Conservation (phyloP, 1,140 invertebrate species). For the Ceratosolen fusciceps region DNA sequence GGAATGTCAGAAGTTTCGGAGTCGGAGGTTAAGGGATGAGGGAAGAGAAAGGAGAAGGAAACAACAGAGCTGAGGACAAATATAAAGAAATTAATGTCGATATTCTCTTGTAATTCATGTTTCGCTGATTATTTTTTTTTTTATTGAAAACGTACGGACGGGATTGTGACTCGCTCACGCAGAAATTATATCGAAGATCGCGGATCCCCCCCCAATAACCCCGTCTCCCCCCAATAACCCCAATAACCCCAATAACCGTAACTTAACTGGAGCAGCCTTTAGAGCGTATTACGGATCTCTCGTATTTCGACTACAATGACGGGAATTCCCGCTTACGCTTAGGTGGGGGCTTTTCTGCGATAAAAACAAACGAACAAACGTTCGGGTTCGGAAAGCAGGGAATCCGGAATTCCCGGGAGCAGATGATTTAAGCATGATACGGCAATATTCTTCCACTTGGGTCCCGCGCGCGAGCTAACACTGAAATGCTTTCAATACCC, state of each 20-base stretch:
- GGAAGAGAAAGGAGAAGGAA: not conserved
- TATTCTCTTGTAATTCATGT: not conserved
- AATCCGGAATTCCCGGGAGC: not conserved
- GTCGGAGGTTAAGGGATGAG: no score
- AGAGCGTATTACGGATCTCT: no score
- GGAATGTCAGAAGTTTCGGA: not conserved
- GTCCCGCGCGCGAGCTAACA: not conserved
- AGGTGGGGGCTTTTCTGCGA: not conserved
- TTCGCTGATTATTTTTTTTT: not conserved
- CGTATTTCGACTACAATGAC: conserved; percentile 1
- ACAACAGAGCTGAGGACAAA: not conserved
- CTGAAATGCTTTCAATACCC: no score
- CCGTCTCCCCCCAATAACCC: no score
- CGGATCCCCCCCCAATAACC: not conserved
- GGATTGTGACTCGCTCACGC: not conserved
- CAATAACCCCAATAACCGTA: no score
- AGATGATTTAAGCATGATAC: not conserved
- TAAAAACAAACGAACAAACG: not conserved
- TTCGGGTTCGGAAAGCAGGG: not conserved
- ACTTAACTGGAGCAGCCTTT: no score
- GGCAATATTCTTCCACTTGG: not conserved
- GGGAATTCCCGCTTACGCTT: not conserved
- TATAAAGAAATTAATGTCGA: not conserved
- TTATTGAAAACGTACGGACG: not conserved
- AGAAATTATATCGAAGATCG: conserved; percentile 23